Conservation (phyloP, 2,888 invertebrate species). For the Tethea ocularis region DNA sequence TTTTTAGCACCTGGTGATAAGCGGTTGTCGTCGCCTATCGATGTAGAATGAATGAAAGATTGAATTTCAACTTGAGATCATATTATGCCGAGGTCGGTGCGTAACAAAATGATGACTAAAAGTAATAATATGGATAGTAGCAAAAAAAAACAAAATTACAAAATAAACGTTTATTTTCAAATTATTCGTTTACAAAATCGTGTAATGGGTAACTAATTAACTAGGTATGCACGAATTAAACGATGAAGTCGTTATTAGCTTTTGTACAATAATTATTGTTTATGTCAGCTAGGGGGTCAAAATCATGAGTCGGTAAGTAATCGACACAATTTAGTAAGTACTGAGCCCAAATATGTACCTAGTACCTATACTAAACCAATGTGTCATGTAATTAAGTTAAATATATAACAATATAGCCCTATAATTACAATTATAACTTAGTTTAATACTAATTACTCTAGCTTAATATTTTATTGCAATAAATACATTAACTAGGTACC, state of each 20-base stretch:
- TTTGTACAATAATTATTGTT: neutral
- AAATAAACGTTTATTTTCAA: neutral
- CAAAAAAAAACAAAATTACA: neutral
- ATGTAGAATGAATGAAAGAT: too few relatives aligned
- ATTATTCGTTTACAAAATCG: neutral
- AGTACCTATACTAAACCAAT: neutral
- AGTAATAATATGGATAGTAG: too few relatives aligned
- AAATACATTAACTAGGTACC: conserved; percentile 1
- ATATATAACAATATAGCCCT: neutral
- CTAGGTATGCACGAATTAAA: neutral
- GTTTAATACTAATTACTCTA: neutral
- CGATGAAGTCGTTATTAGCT: neutral
- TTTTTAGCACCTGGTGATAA: too few relatives aligned
- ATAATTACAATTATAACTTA: neutral
- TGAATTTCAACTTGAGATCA: too few relatives aligned
- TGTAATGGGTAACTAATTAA: neutral
- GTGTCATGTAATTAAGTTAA: neutral
- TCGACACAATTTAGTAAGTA: conserved; percentile 2
- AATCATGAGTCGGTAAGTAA: neutral
- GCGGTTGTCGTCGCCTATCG: too few relatives aligned
- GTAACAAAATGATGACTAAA: too few relatives aligned
- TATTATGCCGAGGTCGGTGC: too few relatives aligned
- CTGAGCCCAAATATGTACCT: neutral
- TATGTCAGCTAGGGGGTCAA: neutral
- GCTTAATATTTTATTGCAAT: neutral